A percentile compares a stretch with the other conserved stretches of the same genome.
Conservation (phyloP, 2,797 vertebrate genomes). For the Micrastur ruficollis region DNA sequence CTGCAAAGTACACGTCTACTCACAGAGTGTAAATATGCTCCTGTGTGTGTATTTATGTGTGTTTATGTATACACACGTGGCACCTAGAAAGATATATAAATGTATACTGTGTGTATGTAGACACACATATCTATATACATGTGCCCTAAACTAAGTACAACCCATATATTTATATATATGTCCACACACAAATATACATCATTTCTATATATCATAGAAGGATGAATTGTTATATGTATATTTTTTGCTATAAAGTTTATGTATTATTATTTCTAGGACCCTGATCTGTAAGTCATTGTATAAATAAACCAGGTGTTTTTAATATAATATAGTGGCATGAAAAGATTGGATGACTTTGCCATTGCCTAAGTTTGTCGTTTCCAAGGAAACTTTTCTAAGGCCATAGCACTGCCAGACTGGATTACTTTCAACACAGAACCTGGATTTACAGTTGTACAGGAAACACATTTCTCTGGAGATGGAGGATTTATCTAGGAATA, state of each 20-base stretch:
- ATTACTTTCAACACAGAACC: constrained; percentile 66
- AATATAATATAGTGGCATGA: constrained; percentile 72
- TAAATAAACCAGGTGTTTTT: constrained; percentile 76
- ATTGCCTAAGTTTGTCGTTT: constrained; percentile 31
- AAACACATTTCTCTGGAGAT: constrained; percentile 57
- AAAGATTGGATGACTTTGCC: constrained; percentile 48
- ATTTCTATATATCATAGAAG: constrained; percentile 77
- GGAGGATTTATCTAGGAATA: constrained; percentile 54
- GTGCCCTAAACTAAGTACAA: constrained; percentile 53
- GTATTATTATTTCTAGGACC: constrained; percentile 76
- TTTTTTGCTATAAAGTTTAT: constrained; percentile 82
- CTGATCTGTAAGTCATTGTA: constrained; percentile 73
- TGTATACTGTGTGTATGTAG: constrained; percentile 9
- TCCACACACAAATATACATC: constrained; percentile 69
- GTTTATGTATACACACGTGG: neutral
- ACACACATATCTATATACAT: neutral
- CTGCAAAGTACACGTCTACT: constrained; percentile 1
- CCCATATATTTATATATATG: constrained; percentile 66
- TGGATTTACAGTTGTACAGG: constrained; percentile 58
- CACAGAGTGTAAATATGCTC: constrained; percentile 52
- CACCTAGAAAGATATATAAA: neutral
- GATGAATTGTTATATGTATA: constrained; percentile 81
- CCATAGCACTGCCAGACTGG: constrained; percentile 31
- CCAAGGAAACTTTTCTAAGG: constrained; percentile 51
- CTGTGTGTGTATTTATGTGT: constrained; percentile 43